These are phyloP conservation scores for Aphaenogaster ashmeadi DNA, from an alignment of 1,140 invertebrate species.

Conservation along the genomic window DNA sequence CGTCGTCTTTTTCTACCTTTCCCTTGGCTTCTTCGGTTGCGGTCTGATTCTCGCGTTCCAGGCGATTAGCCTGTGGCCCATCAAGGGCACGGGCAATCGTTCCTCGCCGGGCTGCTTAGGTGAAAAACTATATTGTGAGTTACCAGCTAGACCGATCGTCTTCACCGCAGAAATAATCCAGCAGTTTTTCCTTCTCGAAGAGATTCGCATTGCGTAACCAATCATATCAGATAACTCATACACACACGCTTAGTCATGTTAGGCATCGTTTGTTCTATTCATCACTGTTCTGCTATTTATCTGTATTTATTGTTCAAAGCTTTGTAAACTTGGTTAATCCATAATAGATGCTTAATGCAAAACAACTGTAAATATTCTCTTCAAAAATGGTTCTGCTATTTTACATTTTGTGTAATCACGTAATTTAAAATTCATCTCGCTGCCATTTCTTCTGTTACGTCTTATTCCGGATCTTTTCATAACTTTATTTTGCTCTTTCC, in stretches of 20 bases:
- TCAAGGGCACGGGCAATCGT: constrained; percentile 39
- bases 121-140: constrained; percentile 49
- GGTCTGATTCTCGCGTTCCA: constrained; percentile 64
- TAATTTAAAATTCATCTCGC: neutral
- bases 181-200: neutral
- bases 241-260: neutral
- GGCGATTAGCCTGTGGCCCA: constrained; percentile 62
- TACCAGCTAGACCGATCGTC: constrained; percentile 25
- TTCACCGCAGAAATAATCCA: constrained; percentile 27
- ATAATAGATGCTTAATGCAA: neutral
- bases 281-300: neutral
- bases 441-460: neutral
- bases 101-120: neutral
- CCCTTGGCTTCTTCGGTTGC: constrained; percentile 40
- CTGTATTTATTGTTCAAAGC: neutral
- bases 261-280: neutral
- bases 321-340: neutral
- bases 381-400: neutral
- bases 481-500: constrained; percentile 1
- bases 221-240: too few species aligned
- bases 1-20: constrained; percentile 8
- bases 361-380: neutral
- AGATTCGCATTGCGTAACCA: constrained; percentile 9
- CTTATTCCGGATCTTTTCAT: neutral
- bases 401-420: neutral